A percentile compares a stretch with the other conserved stretches of the same genome.
phyloP scores from a whole-genome alignment of 2,797 vertebrate species.

The Huso huso region DNA sequence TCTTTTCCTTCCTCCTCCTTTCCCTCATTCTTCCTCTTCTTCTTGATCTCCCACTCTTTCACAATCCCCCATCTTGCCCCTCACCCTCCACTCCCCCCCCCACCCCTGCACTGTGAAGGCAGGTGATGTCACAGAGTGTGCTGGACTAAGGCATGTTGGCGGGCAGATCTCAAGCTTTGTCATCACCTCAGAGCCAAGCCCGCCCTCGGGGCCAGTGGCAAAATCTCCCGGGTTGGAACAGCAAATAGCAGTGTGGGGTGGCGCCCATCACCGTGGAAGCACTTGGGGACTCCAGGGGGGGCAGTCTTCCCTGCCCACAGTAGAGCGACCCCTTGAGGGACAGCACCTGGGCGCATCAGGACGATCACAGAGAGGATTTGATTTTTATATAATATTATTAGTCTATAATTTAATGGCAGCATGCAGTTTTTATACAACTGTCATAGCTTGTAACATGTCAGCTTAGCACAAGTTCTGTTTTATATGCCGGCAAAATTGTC shows the following conservation, averaged over 20 bases:
- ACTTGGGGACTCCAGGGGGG: slow-evolving; percentile 25
- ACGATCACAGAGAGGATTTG: not conserved
- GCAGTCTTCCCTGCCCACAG: not conserved
- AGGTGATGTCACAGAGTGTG: slow-evolving; percentile 34
- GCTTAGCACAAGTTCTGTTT: too few species aligned
- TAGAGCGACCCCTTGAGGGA: slow-evolving; percentile 9
- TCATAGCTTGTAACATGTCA: too few species aligned
- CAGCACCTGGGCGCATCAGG: slow-evolving; percentile 14
- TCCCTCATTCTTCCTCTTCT: too few species aligned
- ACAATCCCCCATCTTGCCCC: too few species aligned
- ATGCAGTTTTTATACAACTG: slow-evolving; percentile 12
- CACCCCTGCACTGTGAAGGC: slow-evolving; percentile 41
- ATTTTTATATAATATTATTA: not conserved
- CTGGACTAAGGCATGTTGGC: slow-evolving; percentile 30
- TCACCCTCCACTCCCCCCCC: too few species aligned
- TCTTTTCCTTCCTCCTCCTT: not conserved
- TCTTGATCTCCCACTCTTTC: too few species aligned
- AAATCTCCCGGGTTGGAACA: slow-evolving; percentile 30
- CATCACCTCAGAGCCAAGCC: slow-evolving; percentile 61
- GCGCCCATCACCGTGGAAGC: slow-evolving; percentile 34
- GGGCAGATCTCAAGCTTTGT: slow-evolving; percentile 62
- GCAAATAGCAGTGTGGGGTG: slow-evolving; percentile 30
- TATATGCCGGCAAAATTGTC: too few species aligned
- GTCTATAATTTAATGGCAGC: not conserved
- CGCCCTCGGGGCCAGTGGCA: slow-evolving; percentile 41